Evolutionary conservation across 2,113 vertebrate species (phyloP).

Genomic region (Lasiurus borealis): DNA sequence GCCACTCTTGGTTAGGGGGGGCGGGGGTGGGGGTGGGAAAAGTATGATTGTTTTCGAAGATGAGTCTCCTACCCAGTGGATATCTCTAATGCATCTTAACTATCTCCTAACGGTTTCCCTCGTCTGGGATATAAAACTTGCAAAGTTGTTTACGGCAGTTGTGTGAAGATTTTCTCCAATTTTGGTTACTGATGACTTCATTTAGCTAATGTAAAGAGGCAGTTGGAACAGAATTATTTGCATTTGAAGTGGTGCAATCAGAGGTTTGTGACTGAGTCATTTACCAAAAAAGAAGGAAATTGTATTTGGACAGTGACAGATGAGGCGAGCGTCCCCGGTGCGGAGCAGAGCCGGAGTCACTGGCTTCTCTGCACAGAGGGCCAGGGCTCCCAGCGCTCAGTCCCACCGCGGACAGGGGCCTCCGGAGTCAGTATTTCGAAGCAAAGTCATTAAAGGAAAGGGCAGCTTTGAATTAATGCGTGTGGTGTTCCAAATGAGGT

Average conservation of each 20-base stretch:
- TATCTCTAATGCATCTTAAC: conserved; percentile 84
- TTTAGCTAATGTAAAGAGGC: conserved; percentile 93
- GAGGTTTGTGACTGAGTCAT: conserved; percentile 88
- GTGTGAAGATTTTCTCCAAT: conserved; percentile 90
- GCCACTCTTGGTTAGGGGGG: conserved; percentile 85
- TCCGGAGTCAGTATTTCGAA: not conserved
- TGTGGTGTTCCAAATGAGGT: not conserved
- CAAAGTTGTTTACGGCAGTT: conserved; percentile 91
- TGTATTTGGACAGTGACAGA: conserved; percentile 87
- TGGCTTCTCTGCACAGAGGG: conserved; percentile 22
- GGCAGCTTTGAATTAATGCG: not conserved
- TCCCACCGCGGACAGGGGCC: not conserved
- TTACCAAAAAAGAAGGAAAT: conserved; percentile 83
- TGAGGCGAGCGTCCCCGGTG: conserved; percentile 37
- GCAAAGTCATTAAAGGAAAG: conserved; percentile 2
- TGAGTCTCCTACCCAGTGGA: conserved; percentile 82
- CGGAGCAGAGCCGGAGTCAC: conserved; percentile 69
- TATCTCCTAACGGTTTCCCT: conserved; percentile 84
- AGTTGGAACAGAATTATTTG: conserved; percentile 92
- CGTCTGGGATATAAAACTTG: conserved; percentile 89
- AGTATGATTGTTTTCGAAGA: conserved; percentile 86
- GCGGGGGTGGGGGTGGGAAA: too few species aligned
- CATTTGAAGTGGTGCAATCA: conserved; percentile 90
- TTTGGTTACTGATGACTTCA: conserved; percentile 93
- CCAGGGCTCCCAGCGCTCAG: not conserved